Evolutionary conservation across 2,113 vertebrate species (phyloP).

Genomic region (Arothron firmamentum): DNA sequence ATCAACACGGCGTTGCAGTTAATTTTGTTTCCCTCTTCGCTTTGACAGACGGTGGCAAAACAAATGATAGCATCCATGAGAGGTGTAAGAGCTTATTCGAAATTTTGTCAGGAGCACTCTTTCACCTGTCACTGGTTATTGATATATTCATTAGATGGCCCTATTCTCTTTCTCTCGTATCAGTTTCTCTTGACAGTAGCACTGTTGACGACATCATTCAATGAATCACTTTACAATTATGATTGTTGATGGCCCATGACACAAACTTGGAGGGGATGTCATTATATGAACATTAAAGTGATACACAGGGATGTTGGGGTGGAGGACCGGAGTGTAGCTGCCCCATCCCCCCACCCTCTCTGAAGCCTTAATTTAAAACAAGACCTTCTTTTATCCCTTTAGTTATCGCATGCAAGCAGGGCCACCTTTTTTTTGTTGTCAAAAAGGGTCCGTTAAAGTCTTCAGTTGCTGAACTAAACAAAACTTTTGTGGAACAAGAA

Average conservation of each 20-base stretch:
- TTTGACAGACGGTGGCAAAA: constrained; percentile 56
- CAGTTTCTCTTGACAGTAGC: constrained; percentile 79
- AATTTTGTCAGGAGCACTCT: constrained; percentile 71
- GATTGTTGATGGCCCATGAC: constrained; percentile 84
- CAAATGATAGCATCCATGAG: constrained; percentile 65
- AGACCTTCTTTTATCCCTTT: constrained; percentile 40
- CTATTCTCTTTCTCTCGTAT: constrained; percentile 75
- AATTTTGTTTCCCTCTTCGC: constrained; percentile 35
- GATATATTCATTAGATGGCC: constrained; percentile 81
- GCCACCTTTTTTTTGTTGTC: too few relatives aligned
- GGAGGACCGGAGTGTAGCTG: constrained; percentile 48
- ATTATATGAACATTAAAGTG: constrained; percentile 83
- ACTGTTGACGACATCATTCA: constrained; percentile 80
- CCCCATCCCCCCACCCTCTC: constrained; percentile 38
- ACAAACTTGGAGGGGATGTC: constrained; percentile 77
- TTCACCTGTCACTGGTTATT: constrained; percentile 82
- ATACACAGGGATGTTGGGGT: constrained; percentile 72
- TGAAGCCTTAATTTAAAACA: constrained; percentile 55
- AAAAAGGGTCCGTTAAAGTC: too few relatives aligned
- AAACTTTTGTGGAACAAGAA: too few relatives aligned
- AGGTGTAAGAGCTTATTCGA: constrained; percentile 76
- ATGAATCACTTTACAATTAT: constrained; percentile 85
- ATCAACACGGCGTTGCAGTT: constrained; percentile 31
- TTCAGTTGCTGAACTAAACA: too few relatives aligned
- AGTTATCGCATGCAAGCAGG: constrained; percentile 2